A percentile compares a stretch with the other conserved stretches of the same genome.
phyloP scores from a whole-genome alignment of 2,797 vertebrate genomes.

The Phataginus tricuspis region DNA sequence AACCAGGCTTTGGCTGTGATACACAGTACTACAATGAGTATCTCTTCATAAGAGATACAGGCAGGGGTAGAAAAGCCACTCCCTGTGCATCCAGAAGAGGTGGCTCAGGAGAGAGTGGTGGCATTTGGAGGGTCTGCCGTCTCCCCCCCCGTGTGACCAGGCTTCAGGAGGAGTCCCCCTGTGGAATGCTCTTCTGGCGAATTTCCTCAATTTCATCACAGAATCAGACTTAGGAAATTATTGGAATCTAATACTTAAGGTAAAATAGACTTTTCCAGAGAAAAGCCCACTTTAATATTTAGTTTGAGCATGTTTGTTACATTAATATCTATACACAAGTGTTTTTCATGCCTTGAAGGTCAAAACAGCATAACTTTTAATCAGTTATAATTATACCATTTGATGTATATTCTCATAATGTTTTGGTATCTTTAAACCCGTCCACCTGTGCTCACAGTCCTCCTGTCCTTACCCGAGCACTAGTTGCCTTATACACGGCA shows the following conservation, averaged over 20 bases:
- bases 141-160: background rate
- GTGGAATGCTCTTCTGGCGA: background rate
- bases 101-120: background rate
- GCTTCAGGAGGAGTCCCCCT: background rate
- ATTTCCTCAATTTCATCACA: background rate
- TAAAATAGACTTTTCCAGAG: background rate
- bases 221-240: background rate
- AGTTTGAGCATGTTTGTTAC: background rate
- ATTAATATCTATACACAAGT: background rate
- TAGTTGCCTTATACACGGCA: background rate
- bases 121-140: background rate
- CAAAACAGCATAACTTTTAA: background rate
- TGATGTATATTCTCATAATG: background rate
- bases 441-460: background rate
- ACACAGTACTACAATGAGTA: background rate
- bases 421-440: background rate
- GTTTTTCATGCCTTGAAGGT: background rate
- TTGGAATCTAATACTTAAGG: background rate
- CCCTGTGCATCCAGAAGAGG: background rate
- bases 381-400: background rate
- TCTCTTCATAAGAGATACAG: background rate
- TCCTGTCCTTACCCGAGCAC: background rate
- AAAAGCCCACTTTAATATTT: background rate
- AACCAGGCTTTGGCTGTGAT: background rate
- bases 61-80: background rate